These are phyloP conservation scores for Dasyurus viverrinus DNA, from an alignment of 2,113 vertebrate genomes.

Conservation along the genomic window DNA sequence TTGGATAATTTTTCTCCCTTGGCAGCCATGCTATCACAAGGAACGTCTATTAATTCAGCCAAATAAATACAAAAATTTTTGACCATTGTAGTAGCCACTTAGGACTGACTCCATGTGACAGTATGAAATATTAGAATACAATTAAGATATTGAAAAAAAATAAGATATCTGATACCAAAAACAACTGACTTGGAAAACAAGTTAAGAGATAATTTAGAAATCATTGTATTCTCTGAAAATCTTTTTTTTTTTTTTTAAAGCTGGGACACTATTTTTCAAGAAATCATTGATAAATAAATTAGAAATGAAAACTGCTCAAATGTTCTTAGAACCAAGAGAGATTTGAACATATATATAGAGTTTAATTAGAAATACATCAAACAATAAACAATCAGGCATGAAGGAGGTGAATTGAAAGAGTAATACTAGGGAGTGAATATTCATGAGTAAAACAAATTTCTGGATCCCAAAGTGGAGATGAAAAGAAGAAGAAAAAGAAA, in stretches of 20 bases:
- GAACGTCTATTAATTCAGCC: slow-evolving; percentile 37
- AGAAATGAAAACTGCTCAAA: neutral
- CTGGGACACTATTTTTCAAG: neutral
- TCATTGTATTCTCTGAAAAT: neutral
- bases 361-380: neutral
- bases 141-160: neutral
- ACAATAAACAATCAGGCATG: neutral
- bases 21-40: slow-evolving; percentile 63
- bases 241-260: neutral
- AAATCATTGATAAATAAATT: neutral
- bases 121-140: neutral
- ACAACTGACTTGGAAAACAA: neutral
- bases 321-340: neutral
- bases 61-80: neutral
- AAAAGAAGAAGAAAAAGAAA: neutral
- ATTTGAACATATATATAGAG: neutral
- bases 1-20: slow-evolving; percentile 78
- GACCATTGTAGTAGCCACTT: neutral
- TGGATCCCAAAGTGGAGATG: neutral
- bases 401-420: neutral
- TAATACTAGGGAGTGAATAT: neutral
- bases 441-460: neutral
- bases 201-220: neutral
- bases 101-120: neutral
- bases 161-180: neutral